Base-by-base conservation (phyloP, 2,797 vertebrate species). In the Tamandua tetradactyla region DNA sequence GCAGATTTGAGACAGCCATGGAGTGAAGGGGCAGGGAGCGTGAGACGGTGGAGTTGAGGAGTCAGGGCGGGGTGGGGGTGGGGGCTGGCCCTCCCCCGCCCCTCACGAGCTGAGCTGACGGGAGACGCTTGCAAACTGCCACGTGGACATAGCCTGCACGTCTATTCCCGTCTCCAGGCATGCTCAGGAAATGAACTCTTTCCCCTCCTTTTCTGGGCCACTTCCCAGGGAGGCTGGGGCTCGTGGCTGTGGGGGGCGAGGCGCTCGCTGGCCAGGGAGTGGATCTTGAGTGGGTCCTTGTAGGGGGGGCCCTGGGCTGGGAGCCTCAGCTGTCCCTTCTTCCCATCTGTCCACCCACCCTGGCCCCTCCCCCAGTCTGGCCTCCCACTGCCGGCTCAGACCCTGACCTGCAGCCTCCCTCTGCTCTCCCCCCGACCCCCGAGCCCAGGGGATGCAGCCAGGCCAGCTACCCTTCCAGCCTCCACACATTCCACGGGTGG, bases 131-230 rank as follows among this genome's bases (percentile, higher is more conserved):
- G 32, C 69, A 66, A 35, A 4, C 32, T 35, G 96, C 96, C 96
- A 96, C 89, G 88, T 94, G 95, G 96, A 68, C 8, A 2, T 11
- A 0, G 57, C 62, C 79, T 35, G 42, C 1, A 2, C 25, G 1
- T 30, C 15, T 57, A 3, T 61, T 35, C 76, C 40, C 4, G 20
- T 9, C 32, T 52, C 90, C 27, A 4, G 0, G 62, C 68, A 0
- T 17, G 83, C 18, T 84, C 95, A 79, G 93, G 95, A 96, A 94
- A 52, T n/a, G 84, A 42, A 11, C 57, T 10, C 40, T 35, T 52
- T 49, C 59, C 91, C 86, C 88, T 64, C 71, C 87, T 55, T 17
- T 40, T 75, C 91, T 87, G 95, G 88, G 74, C 27, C 1, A 32
- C 78, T 37, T 78, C 87, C 96, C 35, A 0, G 40, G 55, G 80